Base-by-base conservation (phyloP, 1,140 invertebrate genomes). In the Heliconius eleuchia region DNA sequence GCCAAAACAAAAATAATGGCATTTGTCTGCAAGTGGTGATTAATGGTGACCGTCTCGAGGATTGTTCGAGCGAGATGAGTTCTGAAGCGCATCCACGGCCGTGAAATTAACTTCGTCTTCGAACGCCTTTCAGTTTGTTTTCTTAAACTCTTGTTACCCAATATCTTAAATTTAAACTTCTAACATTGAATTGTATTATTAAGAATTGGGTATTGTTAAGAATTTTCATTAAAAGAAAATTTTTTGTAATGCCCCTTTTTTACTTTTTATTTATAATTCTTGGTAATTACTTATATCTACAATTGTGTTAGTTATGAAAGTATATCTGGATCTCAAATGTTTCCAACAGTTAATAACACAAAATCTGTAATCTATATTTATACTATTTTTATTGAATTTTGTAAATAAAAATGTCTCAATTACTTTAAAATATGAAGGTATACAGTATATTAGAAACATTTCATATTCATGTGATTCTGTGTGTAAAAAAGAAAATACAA, bases 11-110 rank as follows among this genome's bases (percentile, higher is more conserved):
- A 66, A 66, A n/a, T 66, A 77, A 77, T 77, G 34, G 70, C 72
- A 72, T 78, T 78, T 78, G 72, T 88, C 85, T 88, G 85, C 73
- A 81, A 74, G 80, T 83, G 74, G 89, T 91, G 91, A 93, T 91
- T 93, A 93, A 93, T 93, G 89, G 86, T 83, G 80, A 84, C 85
- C 70, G 82, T 85, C 81, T 88, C 85, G 82, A 82, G 90, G 86
- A 88, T 90, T 92, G 89, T 89, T 92, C 91, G 84, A 88, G 90
- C 88, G 87, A 84, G 88, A 89, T 91, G 88, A 92, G 85, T 88
- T 90, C 89, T 86, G 88, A 92, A 91, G 90, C 86, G 89, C 88
- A 90, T 87, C 89, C 91, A 93, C 86, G 86, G 85, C 78, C 60
- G 60, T 66, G 60, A 66, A 66, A 66, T 66, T 66, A 66, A 66